A percentile compares a stretch with the other conserved stretches of the same genome.
phyloP scores from a whole-genome alignment of 2,113 vertebrate genomes.

The Psettodes erumei region DNA sequence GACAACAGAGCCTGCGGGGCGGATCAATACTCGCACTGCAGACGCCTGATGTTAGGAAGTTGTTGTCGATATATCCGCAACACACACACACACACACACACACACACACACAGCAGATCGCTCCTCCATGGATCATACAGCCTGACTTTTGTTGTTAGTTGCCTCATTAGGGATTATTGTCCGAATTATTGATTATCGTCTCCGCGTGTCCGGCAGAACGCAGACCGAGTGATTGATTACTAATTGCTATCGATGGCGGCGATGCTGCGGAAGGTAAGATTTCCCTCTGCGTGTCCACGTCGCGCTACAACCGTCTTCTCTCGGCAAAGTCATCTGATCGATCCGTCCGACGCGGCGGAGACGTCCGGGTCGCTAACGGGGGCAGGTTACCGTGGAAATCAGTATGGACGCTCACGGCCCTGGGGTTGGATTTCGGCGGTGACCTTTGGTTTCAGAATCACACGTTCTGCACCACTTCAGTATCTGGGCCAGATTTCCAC shows the following conservation, averaged over 20 bases:
- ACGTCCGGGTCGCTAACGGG: too few relatives aligned
- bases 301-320: too few relatives aligned
- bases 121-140: not conserved
- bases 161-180: not conserved
- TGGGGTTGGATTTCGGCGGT: too few relatives aligned
- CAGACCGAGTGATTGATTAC: too few relatives aligned
- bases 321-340: too few relatives aligned
- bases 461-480: too few relatives aligned
- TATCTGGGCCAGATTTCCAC: too few relatives aligned
- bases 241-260: not conserved
- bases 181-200: not conserved
- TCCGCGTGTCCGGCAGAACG: not conserved
- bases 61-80: not conserved
- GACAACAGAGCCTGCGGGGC: constrained; percentile 17
- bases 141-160: not conserved
- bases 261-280: not conserved
- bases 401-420: too few relatives aligned
- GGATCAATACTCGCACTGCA: constrained; percentile 41
- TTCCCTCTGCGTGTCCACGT: too few relatives aligned
- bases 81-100: not conserved
- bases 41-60: constrained; percentile 9
- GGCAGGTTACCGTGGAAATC: too few relatives aligned
- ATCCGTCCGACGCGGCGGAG: too few relatives aligned
- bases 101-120: not conserved
- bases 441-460: too few relatives aligned